A percentile compares a stretch with the other conserved stretches of the same genome.
Conservation (phyloP, 2,113 vertebrate genomes). For the Polypterus bichir region DNA sequence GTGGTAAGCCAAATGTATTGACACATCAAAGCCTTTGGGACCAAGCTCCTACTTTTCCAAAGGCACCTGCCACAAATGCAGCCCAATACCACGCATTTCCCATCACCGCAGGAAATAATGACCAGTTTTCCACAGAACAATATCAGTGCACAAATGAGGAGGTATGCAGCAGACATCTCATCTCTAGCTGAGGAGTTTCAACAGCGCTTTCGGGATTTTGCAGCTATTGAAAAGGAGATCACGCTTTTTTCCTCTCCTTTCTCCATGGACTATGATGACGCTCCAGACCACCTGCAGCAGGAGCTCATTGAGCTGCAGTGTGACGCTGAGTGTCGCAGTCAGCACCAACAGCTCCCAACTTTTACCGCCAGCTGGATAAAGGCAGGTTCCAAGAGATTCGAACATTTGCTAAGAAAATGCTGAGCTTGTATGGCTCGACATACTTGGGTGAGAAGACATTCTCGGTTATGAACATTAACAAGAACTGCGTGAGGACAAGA, state of each 20-base stretch:
- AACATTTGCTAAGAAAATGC: conserved; percentile 5
- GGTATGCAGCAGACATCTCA: conserved; percentile 17
- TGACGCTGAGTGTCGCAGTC: not conserved
- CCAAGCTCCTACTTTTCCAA: no score
- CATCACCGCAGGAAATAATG: not conserved
- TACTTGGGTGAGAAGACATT: no score
- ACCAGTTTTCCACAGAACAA: conserved; percentile 7
- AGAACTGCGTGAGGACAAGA: no score
- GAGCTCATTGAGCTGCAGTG: conserved; percentile 14
- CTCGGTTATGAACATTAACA: no score
- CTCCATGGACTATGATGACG: conserved; percentile 9
- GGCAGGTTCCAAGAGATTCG: conserved; percentile 1
- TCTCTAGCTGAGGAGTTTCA: conserved; percentile 24
- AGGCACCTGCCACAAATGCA: no score
- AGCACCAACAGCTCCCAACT: conserved; percentile 8
- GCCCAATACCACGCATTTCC: no score
- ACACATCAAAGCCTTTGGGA: no score
- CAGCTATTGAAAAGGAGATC: conserved; percentile 20
- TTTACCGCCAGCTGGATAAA: conserved; percentile 13
- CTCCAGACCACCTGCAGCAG: conserved; percentile 18
- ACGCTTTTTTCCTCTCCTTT: conserved; percentile 16
- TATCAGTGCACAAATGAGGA: conserved; percentile 18
- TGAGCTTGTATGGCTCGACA: no score
- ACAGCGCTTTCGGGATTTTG: conserved; percentile 20
- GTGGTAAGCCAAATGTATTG: no score